phyloP scores from a whole-genome alignment of 2,797 vertebrate species.

The Sylvia borin region DNA sequence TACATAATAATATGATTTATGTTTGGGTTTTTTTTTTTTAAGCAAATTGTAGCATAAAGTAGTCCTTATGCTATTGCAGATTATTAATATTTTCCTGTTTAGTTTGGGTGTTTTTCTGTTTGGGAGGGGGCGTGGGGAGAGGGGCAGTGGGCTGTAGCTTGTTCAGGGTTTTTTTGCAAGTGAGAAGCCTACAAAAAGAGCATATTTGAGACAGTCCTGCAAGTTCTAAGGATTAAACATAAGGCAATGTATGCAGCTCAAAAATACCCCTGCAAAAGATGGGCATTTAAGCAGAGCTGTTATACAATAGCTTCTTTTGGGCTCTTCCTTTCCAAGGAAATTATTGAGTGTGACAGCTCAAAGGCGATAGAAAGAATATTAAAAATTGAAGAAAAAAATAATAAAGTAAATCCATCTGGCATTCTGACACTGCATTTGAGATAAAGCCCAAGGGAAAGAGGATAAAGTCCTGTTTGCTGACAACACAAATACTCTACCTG shows the following conservation, averaged over 20 bases:
- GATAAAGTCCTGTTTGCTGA: constrained; percentile 61
- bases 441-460: constrained; percentile 48
- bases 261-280: background rate
- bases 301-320: background rate
- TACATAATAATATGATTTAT: background rate
- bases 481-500: constrained; percentile 41
- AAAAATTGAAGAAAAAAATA: constrained; percentile 56
- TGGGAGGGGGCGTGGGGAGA: fast-evolving
- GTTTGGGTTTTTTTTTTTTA: background rate
- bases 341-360: constrained; percentile 31
- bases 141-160: background rate
- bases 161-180: background rate
- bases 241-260: background rate
- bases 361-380: constrained; percentile 51
- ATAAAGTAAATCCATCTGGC: constrained; percentile 31
- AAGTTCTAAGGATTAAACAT: background rate
- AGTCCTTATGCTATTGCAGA: background rate
- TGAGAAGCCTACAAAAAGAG: background rate
- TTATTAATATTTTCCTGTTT: background rate
- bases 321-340: background rate
- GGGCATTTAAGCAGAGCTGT: background rate
- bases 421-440: constrained; percentile 47
- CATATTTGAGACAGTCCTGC: background rate
- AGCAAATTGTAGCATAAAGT: background rate
- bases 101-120: background rate